Percentiles rank a stretch among this genome's conserved stretches.
These are phyloP conservation scores for Papilio elwesi DNA, from an alignment of 2,888 invertebrate genomes.

Conservation along the genomic window DNA sequence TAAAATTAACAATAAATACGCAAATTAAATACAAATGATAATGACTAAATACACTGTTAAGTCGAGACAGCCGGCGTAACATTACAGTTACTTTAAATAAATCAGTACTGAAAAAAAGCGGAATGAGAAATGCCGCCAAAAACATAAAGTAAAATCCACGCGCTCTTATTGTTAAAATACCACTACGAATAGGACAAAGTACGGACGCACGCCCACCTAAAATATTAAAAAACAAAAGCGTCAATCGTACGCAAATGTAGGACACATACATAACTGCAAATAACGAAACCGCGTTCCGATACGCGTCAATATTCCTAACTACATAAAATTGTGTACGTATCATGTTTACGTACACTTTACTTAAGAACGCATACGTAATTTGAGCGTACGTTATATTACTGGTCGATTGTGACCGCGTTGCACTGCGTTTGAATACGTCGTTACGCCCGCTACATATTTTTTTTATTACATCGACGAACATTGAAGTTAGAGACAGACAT, in stretches of 20 bases:
- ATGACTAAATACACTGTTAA: slow-evolving; percentile 53
- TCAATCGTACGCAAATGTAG: slow-evolving; percentile 32
- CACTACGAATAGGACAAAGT: slow-evolving; percentile 49
- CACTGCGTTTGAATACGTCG: slow-evolving; percentile 38
- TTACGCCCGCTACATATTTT: slow-evolving; percentile 40
- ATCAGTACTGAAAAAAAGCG: slow-evolving; percentile 76
- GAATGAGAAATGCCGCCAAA: slow-evolving; percentile 55
- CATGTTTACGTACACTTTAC: slow-evolving; percentile 12
- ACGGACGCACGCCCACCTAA: slow-evolving; percentile 50
- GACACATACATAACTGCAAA: slow-evolving; percentile 27
- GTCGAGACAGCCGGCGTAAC: slow-evolving; percentile 52
- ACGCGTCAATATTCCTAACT: slow-evolving; percentile 16
- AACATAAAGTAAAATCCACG: slow-evolving; percentile 58
- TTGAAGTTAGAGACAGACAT: slow-evolving; percentile 37
- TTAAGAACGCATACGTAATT: slow-evolving; percentile 29
- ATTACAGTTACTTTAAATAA: slow-evolving; percentile 52
- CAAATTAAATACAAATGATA: slow-evolving; percentile 53
- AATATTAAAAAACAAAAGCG: slow-evolving; percentile 21
- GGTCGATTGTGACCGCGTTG: slow-evolving; percentile 24
- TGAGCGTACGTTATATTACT: slow-evolving; percentile 13
- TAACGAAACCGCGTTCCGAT: slow-evolving; percentile 24
- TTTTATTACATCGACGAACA: slow-evolving; percentile 40
- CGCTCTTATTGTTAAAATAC: slow-evolving; percentile 53
- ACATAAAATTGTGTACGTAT: slow-evolving; percentile 24
- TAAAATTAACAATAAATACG: slow-evolving; percentile 60